Evolutionary conservation across 1,140 invertebrate species (phyloP).

Genomic region (Caligus rogercresseyi): DNA sequence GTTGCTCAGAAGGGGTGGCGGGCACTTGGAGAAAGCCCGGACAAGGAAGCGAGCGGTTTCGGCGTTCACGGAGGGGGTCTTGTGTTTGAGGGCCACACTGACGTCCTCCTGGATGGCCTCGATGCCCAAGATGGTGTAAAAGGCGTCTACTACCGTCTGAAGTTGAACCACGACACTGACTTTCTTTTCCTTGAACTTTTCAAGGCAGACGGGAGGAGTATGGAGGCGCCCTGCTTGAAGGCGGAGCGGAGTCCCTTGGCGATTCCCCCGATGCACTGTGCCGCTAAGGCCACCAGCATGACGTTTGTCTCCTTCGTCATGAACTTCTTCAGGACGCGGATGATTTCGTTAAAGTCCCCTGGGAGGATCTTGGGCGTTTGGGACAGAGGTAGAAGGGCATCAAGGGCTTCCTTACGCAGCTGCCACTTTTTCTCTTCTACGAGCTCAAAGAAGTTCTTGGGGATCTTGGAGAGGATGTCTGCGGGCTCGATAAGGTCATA

Average conservation of each 20-base stretch:
- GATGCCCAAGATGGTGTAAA: constrained; percentile 40
- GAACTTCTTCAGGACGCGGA: constrained; percentile 73
- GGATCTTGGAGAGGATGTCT: constrained; percentile 75
- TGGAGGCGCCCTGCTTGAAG: constrained; percentile 63
- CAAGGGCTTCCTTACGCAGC: constrained; percentile 77
- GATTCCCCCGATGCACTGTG: constrained; percentile 59
- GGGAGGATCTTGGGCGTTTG: constrained; percentile 64
- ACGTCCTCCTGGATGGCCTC: constrained; percentile 44
- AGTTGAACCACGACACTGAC: constrained; percentile 63
- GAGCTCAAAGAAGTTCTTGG: constrained; percentile 90
- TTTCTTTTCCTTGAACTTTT: constrained; percentile 98
- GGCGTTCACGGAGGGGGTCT: constrained; percentile 83
- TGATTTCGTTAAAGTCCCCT: constrained; percentile 80
- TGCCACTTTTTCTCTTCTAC: constrained; percentile 94
- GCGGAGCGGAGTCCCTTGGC: constrained; percentile 70
- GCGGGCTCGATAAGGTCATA: constrained; percentile 78
- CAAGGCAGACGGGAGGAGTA: constrained; percentile 61
- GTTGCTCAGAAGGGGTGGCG: constrained; percentile 50
- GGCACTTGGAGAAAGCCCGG: constrained; percentile 57
- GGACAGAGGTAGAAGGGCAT: constrained; percentile 54
- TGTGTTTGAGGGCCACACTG: constrained; percentile 66
- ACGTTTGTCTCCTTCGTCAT: constrained; percentile 91
- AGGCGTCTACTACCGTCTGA: constrained; percentile 77
- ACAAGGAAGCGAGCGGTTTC: constrained; percentile 78
- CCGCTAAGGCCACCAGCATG: constrained; percentile 67